Evolutionary conservation across 2,888 invertebrate species (phyloP), one percentile per base, ranked within the genome.

Genomic region (Mythimna ferrago): DNA sequence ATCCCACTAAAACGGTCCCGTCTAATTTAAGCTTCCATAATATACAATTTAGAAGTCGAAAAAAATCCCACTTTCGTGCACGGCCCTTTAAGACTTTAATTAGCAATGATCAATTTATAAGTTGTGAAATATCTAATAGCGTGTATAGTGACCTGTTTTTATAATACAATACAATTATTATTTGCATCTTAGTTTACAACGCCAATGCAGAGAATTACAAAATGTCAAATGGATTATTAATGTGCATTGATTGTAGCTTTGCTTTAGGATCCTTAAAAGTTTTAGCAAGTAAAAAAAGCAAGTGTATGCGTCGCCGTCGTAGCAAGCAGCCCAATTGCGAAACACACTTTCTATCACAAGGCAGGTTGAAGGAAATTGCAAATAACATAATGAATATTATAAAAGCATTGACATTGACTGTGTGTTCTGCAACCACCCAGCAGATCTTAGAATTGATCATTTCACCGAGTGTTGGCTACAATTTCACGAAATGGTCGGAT

Each of bases 211-310:
- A 35, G 7, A 26, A 62, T 51, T 48, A 56, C 21, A 21, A 41
- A 41, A 51, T 76, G 16, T 64, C n/a, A 62, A 60, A 35, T 71
- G 51, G 35, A 66, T 66, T 58, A 19, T 67, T 56, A 63, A 65
- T 70, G 19, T 51, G 41, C 68, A 72, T 72, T 70, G 60, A 63
- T 81, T 78, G 19, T 78, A 74, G 84, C 71, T 70, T 84, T 76
- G 78, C 86, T 86, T 78, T 72, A 82, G 48, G 21, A 66, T 68
- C 54, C 14, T 41, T 53, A 21, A 73, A 32, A 48, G 38, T 61
- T 57, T 26, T 41, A 56, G 61, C 48, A 57, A 62, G 19, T 57
- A 66, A 48, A 60, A 63, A 63, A 56, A 14, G n/a, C 10, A 66
- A 74, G 26, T 69, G 62, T 69, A 54, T 57, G 26, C 16, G 57